Evolutionary conservation across 2,113 vertebrate species (phyloP).

Genomic region (Circaetus gallicus): DNA sequence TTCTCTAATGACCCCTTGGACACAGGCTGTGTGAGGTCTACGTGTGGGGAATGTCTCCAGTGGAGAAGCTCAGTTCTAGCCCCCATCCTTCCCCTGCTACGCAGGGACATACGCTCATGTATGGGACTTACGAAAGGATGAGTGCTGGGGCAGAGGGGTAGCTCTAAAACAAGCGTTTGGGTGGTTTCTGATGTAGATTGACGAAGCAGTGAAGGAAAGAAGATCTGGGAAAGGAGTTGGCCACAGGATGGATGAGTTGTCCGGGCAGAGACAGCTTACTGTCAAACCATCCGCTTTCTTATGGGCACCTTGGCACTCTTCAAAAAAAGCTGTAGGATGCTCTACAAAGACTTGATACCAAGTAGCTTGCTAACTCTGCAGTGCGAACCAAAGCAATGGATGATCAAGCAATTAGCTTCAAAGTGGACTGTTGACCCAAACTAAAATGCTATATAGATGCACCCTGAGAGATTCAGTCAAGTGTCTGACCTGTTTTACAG

Average conservation of each 20-base stretch:
- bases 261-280: not conserved
- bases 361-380: not conserved
- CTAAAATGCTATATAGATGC: not conserved
- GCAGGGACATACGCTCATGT: accelerated
- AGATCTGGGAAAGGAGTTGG: not conserved
- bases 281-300: not conserved
- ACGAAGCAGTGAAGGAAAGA: not conserved
- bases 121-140: not conserved
- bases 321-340: not conserved
- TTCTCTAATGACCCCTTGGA: not conserved
- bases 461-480: not conserved
- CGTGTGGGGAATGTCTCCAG: not conserved
- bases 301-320: not conserved
- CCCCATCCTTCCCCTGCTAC: not conserved
- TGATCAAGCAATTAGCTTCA: not conserved
- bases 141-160: not conserved
- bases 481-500: not conserved
- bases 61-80: not conserved
- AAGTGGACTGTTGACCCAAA: not conserved
- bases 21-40: not conserved
- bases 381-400: not conserved
- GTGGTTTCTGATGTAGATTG: not conserved
- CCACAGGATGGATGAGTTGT: not conserved
- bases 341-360: not conserved
- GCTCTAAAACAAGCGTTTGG: not conserved